Base-by-base conservation (phyloP, 1,140 invertebrate genomes). In the Drosophila jambulina region DNA sequence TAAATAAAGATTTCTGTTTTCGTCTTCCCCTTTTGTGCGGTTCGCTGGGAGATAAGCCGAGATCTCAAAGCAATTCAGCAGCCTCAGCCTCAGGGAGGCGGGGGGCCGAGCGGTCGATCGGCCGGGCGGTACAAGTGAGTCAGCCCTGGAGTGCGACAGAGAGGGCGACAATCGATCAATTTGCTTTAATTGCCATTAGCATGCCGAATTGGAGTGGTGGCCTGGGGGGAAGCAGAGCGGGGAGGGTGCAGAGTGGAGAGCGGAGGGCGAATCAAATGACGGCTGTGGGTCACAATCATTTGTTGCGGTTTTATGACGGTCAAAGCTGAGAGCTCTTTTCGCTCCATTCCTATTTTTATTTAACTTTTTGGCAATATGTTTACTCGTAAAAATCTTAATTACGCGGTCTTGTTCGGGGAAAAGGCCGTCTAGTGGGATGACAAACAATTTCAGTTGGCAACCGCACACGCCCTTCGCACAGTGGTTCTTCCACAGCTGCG, bases 121-220 rank as follows among this genome's bases (percentile, higher is more conserved):
- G 19, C n/a, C 43, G 19, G 53, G 32, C 64, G 43, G 43, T 40
- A 40, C 15, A 13, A 74, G 61, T 86, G 83, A 86, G 62, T 86
- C 83, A 86, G 83, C 84, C 29, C 36, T 38, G 43, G 23, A 78
- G 78, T 43, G 78, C 21, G 67, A 76, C 63, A 79, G 65, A 82
- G 79, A 79, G 45, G 45, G 58, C 45, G 61, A 70, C 51, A 61
- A 70, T 83, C 83, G 84, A 86, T 86, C 83, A 86, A 86, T 88
- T 87, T 82, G 83, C 79, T 87, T 85, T 82, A 87, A 87, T 87
- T 76, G 82, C 63, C 75, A 82, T 86, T 86, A 87, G 84, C 84
- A 88, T 86, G 75, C 61, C 77, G 77, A 79, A 79, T 72, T 79
- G 59, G 65, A 60, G 79, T 48, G 78, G 74, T 40, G 78, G 45